Base-by-base conservation (phyloP, 23 tunicate species). In the Styela clava region DNA sequence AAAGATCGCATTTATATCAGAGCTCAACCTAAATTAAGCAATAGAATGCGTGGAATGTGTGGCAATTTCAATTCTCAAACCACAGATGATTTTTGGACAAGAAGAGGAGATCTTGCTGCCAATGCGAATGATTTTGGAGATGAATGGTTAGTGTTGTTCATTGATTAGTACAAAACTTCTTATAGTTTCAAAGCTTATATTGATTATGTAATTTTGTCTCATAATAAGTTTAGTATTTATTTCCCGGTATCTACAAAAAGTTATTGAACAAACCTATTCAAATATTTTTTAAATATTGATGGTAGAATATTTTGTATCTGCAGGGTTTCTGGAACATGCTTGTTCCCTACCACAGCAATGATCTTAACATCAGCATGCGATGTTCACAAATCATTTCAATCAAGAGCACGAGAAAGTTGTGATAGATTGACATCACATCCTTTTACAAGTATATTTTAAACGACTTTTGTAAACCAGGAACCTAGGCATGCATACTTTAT, bases 41-140 rank as follows among this genome's bases (percentile, higher is more conserved):
- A 82, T 2, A 79, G 69, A 61, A 61, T 93, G 71, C 56, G 93
- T 21, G 98, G 98, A 3, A 87, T 93, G 89, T 93, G 98, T 56
- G 98, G 98, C 1, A 93, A 93, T 83, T 93, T 93, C 79, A 93
- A 93, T 86, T 86, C 80, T 24, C 92, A 79, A 33, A 93, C 98
- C 23, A 93, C 86, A 32, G 98, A 93, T 63, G 98, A 93, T 69
- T 93, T 93, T 70, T 79, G 85, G 89, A 93, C 98, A 5, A 92
- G 83, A 23, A 89, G 82, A 51, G 98, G 98, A 62, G 98, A 93
- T 63, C 29, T 88, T 63, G 98, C 98, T 35, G 89, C 98, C 2
- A 93, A 93, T 84, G 93, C 86, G 0, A 93, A 93, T 37, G 98
- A 93, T 69, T 93, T 93, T 70, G 98, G 98, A 67, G 98, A 93